Evolutionary conservation across 1,140 invertebrate genomes (phyloP).

Genomic region (Leptopilina boulardi): DNA sequence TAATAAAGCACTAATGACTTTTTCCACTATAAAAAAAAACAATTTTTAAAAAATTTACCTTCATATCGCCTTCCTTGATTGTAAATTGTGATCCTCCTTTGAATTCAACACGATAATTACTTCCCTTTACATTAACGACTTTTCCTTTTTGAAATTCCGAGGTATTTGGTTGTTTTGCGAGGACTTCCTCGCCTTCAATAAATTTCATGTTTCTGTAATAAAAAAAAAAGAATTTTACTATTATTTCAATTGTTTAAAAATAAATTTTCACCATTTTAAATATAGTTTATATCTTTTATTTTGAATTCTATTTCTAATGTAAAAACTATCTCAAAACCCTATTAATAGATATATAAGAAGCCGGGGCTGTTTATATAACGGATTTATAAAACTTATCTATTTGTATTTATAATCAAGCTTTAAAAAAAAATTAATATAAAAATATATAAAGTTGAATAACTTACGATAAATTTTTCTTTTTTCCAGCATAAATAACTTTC

Average conservation of each 20-base stretch:
- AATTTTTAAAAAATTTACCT: slow-evolving; percentile 52
- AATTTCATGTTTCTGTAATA: slow-evolving; percentile 60
- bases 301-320: not conserved
- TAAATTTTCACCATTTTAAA: slow-evolving; percentile 7
- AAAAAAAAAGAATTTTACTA: slow-evolving; percentile 33
- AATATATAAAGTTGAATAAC: not conserved
- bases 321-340: slow-evolving; percentile 24
- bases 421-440: not conserved
- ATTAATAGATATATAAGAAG: slow-evolving; percentile 18
- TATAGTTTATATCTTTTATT: not conserved
- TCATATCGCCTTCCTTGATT: slow-evolving; percentile 58
- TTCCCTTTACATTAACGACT: slow-evolving; percentile 59
- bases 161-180: slow-evolving; percentile 62
- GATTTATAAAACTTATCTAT: not conserved
- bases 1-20: too few relatives aligned
- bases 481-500: slow-evolving; percentile 16
- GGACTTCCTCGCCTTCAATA: slow-evolving; percentile 63
- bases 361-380: slow-evolving; percentile 45
- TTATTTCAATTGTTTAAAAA: slow-evolving; percentile 22
- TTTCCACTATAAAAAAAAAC: too few relatives aligned
- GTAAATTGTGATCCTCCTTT: slow-evolving; percentile 57
- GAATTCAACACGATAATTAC: slow-evolving; percentile 62
- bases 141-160: slow-evolving; percentile 60
- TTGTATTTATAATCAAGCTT: not conserved
- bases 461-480: slow-evolving; percentile 27